Base-by-base conservation (phyloP, 1,140 invertebrate species). In the Cardiocondyla obscurior region DNA sequence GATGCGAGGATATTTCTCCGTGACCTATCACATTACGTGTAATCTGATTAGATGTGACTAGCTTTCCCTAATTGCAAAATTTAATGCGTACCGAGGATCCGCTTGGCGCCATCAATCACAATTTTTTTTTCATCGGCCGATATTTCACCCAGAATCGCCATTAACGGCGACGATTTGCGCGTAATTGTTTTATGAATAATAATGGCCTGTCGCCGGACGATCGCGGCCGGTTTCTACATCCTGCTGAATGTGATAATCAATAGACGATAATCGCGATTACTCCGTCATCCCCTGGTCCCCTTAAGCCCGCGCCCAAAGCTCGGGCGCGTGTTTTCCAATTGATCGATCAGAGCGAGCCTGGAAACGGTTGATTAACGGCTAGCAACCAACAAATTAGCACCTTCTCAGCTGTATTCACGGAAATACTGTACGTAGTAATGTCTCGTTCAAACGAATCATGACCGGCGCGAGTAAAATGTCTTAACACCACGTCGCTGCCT, bases 221-320 rank as follows among this genome's bases (percentile, higher is more conserved):
- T 79, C 51, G n/a, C 62, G 51, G 76, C 82, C 30, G 64, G 49
- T 86, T 51, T 49, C 42, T 58, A 65, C 67, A 86, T 87, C 82
- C 82, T 87, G 82, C 74, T 87, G 49, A n/a, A 42, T 7, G 44
- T 67, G 46, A 49, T 79, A 30, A 84, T 70, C 49, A 55, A 86
- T 74, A 16, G 28, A 28, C 19, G 65, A 81, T 72, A 81, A 79
- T 62, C 22, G 62, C 33, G 10, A 46, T 64, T 25, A 46, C 2
- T 81, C 46, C 36, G 8, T 16, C 42, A 19, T 70, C 57, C 67
- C 55, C 44, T 51, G 51, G 39, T 2, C 81, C 55, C 53, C 33
- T 22, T 33, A 42, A 70, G 73, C 16, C n/a, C 51, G 28, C 51
- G 16, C 25, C n/a, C 44, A 6, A 49, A 44, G 10, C 44, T 60